Evolutionary conservation across 2,797 vertebrate genomes (phyloP), one percentile per base, ranked within the genome.

Genomic region (Rhinophrynus dorsalis): DNA sequence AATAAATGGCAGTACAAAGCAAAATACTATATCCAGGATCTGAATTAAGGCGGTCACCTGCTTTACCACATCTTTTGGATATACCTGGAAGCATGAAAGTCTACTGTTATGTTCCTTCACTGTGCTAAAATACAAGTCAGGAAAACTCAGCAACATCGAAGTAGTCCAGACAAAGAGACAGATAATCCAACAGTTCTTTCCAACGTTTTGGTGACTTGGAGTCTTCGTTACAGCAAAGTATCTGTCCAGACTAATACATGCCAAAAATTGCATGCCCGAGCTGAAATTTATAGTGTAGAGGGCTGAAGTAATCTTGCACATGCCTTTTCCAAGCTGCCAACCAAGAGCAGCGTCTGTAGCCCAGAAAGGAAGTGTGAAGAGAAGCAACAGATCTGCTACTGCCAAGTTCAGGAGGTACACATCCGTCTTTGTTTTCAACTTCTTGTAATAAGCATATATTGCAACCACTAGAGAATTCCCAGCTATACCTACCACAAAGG

Each of bases 341-440:
- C 93, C 72, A 18, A 87, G 84, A 81, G 83, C 92, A 1, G 94
- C 94, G 1, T 93, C 92, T 0, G 87, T 93, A 0, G 92, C 94
- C 97, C 96, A 98, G 38, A 99, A 96, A 0, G 95, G 96, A 48
- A 98, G 84, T 0, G 95, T 98, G 61, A 94, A 69, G 12, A 98
- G 92, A 17, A 99, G 87, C 56, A 98, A 79, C 40, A 97, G 77
- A 61, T 99, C 97, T 0, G 95, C 94, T 0, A 93, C 86, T 9
- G 96, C 96, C 2, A 99, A 82, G 52, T 98, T 94, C 21, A 97
- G 85, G 77, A 98, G 94, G 80, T 95, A 97, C 74, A 91, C 76
- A 0, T 98, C 96, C 0, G 95, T 96, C 79, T 93, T 89, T 2
- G 93, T 96, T 63, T 91, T 91, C 3, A 86, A 82, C 40, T 93